Evolutionary conservation across 1,140 invertebrate species (phyloP).

Genomic region (fruit fly (Drosophila melanogaster)): Release_6_plus_ISO1_MT NT_033779.5:20065001-20065500

Average conservation of each 20-base stretch:
- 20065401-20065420: slow-evolving; percentile 48
- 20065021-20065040: neutral
- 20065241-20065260: slow-evolving; percentile 61
- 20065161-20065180: slow-evolving; percentile 55
- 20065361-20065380: slow-evolving; percentile 61
- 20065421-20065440: slow-evolving; percentile 64
- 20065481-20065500: slow-evolving; percentile 61
- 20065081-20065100: slow-evolving; percentile 40
- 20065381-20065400: slow-evolving; percentile 68
- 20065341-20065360: slow-evolving; percentile 45
- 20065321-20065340: slow-evolving; percentile 46
- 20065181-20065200: slow-evolving; percentile 37
- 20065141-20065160: slow-evolving; percentile 55
- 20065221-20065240: slow-evolving; percentile 52
- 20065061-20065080: slow-evolving; percentile 47
- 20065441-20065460: slow-evolving; percentile 65
- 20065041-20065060: slow-evolving; percentile 25
- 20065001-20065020: slow-evolving; percentile 14
- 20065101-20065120: slow-evolving; percentile 47
- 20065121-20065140: slow-evolving; percentile 57
- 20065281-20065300: slow-evolving; percentile 58
- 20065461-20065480: slow-evolving; percentile 62
- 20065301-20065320: slow-evolving; percentile 59
- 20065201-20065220: slow-evolving; percentile 73
- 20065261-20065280: slow-evolving; percentile 61